phyloP scores from a whole-genome alignment of 2,797 vertebrate species.

The Paguma larvata region DNA sequence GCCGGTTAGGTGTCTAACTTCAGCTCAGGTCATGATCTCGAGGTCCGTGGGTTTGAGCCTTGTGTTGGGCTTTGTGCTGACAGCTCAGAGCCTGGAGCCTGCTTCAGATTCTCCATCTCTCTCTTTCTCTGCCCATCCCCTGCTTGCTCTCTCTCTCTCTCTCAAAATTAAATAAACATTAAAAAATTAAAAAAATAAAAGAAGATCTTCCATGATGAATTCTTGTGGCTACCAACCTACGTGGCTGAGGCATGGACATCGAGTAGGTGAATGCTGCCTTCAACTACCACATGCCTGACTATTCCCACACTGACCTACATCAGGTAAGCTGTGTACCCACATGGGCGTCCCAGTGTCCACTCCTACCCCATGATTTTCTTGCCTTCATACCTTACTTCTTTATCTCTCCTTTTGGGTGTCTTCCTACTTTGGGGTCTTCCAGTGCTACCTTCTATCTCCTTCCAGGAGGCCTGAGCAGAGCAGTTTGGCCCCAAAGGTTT shows the following conservation, averaged over 20 bases:
- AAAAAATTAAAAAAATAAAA: slow-evolving; percentile 85
- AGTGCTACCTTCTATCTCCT: background rate
- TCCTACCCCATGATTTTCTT: background rate
- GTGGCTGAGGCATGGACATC: slow-evolving; percentile 91
- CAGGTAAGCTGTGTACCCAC: slow-evolving; percentile 83
- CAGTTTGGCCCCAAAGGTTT: slow-evolving; percentile 87
- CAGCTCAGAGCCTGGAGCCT: too few species aligned
- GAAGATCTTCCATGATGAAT: slow-evolving; percentile 89
- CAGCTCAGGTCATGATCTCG: too few species aligned
- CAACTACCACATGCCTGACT: slow-evolving; percentile 92
- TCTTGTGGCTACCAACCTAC: slow-evolving; percentile 90
- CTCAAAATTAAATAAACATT: slow-evolving; percentile 68
- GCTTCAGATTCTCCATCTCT: too few species aligned
- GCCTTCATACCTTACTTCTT: background rate
- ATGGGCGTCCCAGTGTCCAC: background rate
- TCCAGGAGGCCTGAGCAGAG: slow-evolving; percentile 91
- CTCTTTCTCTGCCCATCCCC: too few species aligned
- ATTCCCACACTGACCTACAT: slow-evolving; percentile 92
- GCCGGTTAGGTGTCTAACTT: too few species aligned
- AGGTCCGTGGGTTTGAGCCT: too few species aligned
- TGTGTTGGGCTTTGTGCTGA: too few species aligned
- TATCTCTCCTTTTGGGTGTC: background rate
- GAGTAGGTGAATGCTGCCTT: slow-evolving; percentile 91
- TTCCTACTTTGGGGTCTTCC: background rate
- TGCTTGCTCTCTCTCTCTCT: too few species aligned